phyloP scores from a whole-genome alignment of 2,888 invertebrate genomes.

The Drosophila rellima region DNA sequence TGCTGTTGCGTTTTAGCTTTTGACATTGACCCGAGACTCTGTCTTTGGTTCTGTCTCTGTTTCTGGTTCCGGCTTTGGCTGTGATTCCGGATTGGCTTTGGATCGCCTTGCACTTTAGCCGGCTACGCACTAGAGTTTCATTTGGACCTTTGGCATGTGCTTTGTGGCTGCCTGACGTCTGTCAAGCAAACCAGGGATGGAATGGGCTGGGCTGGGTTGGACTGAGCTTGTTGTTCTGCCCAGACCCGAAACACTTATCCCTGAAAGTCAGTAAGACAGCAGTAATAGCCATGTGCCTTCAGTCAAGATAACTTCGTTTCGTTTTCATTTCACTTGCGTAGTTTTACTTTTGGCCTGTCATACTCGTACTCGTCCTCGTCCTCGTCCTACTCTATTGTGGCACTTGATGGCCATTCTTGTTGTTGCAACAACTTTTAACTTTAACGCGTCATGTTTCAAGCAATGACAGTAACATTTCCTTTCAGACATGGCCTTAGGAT shows the following conservation, averaged over 20 bases:
- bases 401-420: slow-evolving; percentile 51
- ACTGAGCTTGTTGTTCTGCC: background rate
- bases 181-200: background rate
- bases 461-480: slow-evolving; percentile 55
- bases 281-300: slow-evolving; percentile 63
- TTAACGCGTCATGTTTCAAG: slow-evolving; percentile 66
- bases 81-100: slow-evolving; percentile 3
- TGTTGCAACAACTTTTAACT: slow-evolving; percentile 65
- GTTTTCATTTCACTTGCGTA: slow-evolving; percentile 68
- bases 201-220: background rate
- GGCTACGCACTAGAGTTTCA: slow-evolving; percentile 68
- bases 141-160: slow-evolving; percentile 56
- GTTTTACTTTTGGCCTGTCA: slow-evolving; percentile 49
- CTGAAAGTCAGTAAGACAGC: slow-evolving; percentile 29
- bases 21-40: slow-evolving; percentile 62
- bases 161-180: slow-evolving; percentile 37
- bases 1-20: slow-evolving; percentile 61
- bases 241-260: slow-evolving; percentile 61
- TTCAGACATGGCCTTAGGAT: slow-evolving; percentile 61
- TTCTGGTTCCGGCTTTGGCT: background rate
- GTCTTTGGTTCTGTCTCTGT: no score
- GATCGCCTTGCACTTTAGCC: slow-evolving; percentile 47
- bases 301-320: slow-evolving; percentile 72
- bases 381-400: slow-evolving; percentile 23
- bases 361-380: slow-evolving; percentile 6